Evolutionary conservation across 2,888 invertebrate species (phyloP), one percentile per base, ranked within the genome.

Genomic region (Lithophane socia): DNA sequence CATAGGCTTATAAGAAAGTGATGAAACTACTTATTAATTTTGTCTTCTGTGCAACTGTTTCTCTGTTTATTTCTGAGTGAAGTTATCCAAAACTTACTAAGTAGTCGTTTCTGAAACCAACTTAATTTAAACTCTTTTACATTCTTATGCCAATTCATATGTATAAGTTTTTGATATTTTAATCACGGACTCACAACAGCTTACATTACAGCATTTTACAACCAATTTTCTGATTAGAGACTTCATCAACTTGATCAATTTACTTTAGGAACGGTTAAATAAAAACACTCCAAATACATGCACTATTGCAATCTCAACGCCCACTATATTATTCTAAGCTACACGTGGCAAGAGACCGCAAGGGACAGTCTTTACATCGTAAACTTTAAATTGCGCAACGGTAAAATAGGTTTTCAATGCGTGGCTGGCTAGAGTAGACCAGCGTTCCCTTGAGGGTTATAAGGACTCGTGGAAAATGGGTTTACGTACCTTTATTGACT

Each of bases 341-440:
- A 64, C 84, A 83, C 69, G 81, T 77, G 74, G 29, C 37, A 21
- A 7, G 1, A 65, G 47, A 75, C 44, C 84, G 37, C 80, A 16
- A 21, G 84, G 84, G 82, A 85, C 58, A 52, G 24, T 58, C 60
- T 73, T 78, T 76, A 65, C 64, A 64, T 82, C 74, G 74, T 84
- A 82, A 85, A 85, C 44, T 84, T 84, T 84, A 78, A 84, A 84
- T 84, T 81, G 78, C 69, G 13, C 67, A 56, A 60, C 72, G 42
- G 16, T 84, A 73, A 84, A 84, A 42, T 78, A 75, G 84, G 69
- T 84, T 84, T 73, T 78, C 74, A 81, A 84, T 80, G 73, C 73
- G 74, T 72, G 60, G 44, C 47, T 24, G 24, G 58, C 13, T 44
- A 42, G 5, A 66, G 24, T 18, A 29, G 47, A 70, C 58, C 37